These are phyloP conservation scores for Neocloeon triangulifer DNA, from an alignment of 1,140 invertebrate genomes.

Conservation along the genomic window DNA sequence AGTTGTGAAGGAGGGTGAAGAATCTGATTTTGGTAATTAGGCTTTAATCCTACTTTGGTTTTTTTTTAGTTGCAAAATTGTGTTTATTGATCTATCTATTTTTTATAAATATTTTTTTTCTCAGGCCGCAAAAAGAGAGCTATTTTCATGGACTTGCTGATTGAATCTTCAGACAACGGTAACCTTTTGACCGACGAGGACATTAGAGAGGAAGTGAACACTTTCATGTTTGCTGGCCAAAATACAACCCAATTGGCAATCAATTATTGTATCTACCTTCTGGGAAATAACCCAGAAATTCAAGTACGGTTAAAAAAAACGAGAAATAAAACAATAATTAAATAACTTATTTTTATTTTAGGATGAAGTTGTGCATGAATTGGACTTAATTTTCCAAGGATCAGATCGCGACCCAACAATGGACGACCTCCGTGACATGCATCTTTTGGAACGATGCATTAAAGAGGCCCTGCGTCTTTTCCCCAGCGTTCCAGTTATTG, in stretches of 20 bases:
- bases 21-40: background rate
- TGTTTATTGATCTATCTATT: background rate
- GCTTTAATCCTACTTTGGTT: too few species aligned
- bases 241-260: constrained; percentile 47
- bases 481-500: constrained; percentile 19
- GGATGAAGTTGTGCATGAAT: constrained; percentile 8
- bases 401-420: constrained; percentile 10
- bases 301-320: too few species aligned
- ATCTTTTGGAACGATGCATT: constrained; percentile 19
- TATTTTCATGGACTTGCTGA: constrained; percentile 40
- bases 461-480: constrained; percentile 21
- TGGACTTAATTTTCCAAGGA: constrained; percentile 8
- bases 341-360: constrained; percentile 4
- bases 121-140: constrained; percentile 28
- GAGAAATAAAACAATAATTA: too few species aligned
- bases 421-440: constrained; percentile 13
- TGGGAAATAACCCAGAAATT: constrained; percentile 31
- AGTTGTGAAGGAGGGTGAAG: background rate
- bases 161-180: constrained; percentile 19
- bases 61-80: background rate
- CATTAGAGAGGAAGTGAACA: constrained; percentile 36
- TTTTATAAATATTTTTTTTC: background rate
- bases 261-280: constrained; percentile 28
- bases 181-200: constrained; percentile 16
- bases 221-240: constrained; percentile 46